A percentile compares a stretch with the other conserved stretches of the same genome.
Evolutionary conservation across 2,797 vertebrate genomes (phyloP).

Genomic region (Danio tinwini): DNA sequence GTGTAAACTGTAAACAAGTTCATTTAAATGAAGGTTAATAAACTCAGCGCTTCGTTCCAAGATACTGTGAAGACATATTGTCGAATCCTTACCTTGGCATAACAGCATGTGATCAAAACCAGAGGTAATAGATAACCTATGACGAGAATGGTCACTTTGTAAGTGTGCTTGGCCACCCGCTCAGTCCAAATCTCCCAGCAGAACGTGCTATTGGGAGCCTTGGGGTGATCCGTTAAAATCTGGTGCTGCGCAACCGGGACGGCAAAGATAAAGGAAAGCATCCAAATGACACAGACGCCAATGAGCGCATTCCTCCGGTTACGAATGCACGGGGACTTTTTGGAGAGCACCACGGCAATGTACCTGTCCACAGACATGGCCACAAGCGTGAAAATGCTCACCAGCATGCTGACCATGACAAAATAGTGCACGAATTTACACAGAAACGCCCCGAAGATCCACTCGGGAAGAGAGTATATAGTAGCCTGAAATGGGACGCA

Average conservation of each 20-base stretch:
- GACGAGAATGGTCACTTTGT: constrained; percentile 80
- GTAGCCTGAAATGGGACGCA: constrained; percentile 82
- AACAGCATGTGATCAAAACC: constrained; percentile 86
- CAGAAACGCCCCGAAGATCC: constrained; percentile 84
- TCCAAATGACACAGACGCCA: constrained; percentile 79
- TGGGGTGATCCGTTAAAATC: constrained; percentile 71
- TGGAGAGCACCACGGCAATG: constrained; percentile 84
- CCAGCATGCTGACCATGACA: constrained; percentile 81
- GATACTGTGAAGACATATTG: too few relatives aligned
- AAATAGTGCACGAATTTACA: constrained; percentile 85
- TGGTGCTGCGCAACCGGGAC: constrained; percentile 85
- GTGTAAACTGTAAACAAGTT: not conserved
- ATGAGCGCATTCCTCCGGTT: constrained; percentile 78
- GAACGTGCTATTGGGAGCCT: constrained; percentile 84
- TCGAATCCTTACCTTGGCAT: constrained; percentile 78
- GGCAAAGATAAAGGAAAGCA: constrained; percentile 77
- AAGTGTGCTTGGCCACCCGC: constrained; percentile 69
- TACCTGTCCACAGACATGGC: constrained; percentile 89
- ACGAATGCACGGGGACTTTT: constrained; percentile 71
- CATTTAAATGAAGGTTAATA: too few relatives aligned
- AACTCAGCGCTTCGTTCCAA: too few relatives aligned
- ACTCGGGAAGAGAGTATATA: constrained; percentile 82
- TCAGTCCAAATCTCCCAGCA: constrained; percentile 85
- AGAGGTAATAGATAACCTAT: constrained; percentile 85
- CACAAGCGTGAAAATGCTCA: constrained; percentile 87